Percentiles rank a stretch among this genome's conserved stretches.
Conservation (phyloP, 2,113 vertebrate species). For the Siniperca chuatsi region DNA sequence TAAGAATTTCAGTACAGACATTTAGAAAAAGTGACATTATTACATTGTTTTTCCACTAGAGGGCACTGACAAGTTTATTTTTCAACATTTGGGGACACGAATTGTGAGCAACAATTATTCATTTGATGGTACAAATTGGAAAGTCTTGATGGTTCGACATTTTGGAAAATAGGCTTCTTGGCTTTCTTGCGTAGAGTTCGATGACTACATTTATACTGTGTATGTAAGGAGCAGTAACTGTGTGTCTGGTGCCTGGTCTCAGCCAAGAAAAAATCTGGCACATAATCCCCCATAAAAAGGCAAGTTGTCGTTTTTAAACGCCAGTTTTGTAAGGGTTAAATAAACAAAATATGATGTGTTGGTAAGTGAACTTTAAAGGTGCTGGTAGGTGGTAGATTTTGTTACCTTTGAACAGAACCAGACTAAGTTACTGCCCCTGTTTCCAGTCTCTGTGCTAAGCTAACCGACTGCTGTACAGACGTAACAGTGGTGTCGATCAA, state of each 20-base stretch:
- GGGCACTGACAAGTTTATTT: neutral
- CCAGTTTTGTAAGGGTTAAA: no score
- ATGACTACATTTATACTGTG: neutral
- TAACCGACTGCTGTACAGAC: no score
- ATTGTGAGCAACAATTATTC: neutral
- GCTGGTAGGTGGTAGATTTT: no score
- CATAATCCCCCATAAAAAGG: neutral
- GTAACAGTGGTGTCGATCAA: no score
- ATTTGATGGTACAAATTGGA: neutral
- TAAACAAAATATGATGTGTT: no score
- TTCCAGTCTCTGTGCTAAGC: neutral
- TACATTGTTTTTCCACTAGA: neutral
- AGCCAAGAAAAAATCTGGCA: neutral
- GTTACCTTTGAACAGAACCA: no score
- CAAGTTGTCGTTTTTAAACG: neutral
- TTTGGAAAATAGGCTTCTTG: neutral
- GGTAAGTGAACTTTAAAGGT: no score
- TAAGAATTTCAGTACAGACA: no score
- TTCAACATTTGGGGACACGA: neutral
- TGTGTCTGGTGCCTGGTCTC: no score
- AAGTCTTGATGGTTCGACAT: neutral
- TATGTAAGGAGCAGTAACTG: neutral
- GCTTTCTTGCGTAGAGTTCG: neutral
- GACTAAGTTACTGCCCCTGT: no score
- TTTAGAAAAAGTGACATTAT: no score